phyloP scores from a whole-genome alignment of 2,888 invertebrate species.

The Strigamia transsilvanica region DNA sequence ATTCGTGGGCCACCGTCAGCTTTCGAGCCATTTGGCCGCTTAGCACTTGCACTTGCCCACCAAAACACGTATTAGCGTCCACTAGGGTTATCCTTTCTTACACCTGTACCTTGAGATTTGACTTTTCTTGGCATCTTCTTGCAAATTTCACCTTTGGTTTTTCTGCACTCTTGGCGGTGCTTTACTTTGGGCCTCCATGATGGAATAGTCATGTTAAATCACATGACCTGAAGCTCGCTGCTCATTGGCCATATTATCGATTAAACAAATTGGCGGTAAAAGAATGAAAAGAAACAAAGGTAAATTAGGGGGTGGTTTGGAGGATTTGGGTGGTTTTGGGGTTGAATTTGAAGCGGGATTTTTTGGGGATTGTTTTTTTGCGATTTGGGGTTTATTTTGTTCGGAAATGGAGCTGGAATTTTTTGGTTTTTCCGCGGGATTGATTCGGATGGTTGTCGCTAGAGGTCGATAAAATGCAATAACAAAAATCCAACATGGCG shows the following conservation, averaged over 20 bases:
- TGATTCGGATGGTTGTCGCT: background rate
- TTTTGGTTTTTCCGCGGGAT: too few relatives aligned
- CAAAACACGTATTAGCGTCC: slow-evolving; percentile 17
- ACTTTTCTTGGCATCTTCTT: slow-evolving; percentile 59
- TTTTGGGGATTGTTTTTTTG: background rate
- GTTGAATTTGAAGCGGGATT: background rate
- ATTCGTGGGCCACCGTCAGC: slow-evolving; percentile 37
- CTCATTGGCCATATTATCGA: slow-evolving; percentile 46
- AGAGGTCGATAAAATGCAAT: background rate
- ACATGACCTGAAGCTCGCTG: slow-evolving; percentile 57
- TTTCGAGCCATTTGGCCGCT: background rate
- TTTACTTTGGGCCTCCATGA: slow-evolving; percentile 58
- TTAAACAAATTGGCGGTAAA: slow-evolving; percentile 56
- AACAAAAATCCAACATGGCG: slow-evolving; percentile 1
- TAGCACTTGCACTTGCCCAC: slow-evolving; percentile 31
- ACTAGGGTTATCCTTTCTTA: slow-evolving; percentile 45
- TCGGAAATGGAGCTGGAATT: too few relatives aligned
- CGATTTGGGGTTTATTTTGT: too few relatives aligned
- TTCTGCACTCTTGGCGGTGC: slow-evolving; percentile 59
- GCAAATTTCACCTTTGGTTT: slow-evolving; percentile 59
- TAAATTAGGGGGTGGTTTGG: background rate
- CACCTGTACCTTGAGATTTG: slow-evolving; percentile 58
- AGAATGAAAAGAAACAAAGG: slow-evolving; percentile 50
- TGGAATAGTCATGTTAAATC: slow-evolving; percentile 59
- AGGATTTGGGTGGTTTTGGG: background rate